Evolutionary conservation across 1,140 invertebrate species (phyloP), one percentile per base, ranked within the genome.

Genomic region (Monomorium pharaonis): DNA sequence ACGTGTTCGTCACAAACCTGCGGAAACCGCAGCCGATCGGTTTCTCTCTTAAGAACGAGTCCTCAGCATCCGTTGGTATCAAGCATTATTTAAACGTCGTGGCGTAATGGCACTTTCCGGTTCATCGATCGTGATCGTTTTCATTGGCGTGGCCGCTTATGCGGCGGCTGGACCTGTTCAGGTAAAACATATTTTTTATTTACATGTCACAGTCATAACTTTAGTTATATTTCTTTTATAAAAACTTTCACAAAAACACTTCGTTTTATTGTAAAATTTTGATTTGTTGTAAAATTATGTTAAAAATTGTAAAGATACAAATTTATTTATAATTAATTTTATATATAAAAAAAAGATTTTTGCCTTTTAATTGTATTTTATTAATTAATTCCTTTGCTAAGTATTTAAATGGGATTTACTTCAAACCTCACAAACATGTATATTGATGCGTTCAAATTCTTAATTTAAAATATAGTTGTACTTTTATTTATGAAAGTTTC

Each of bases 161-260:
- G 49, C 54, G 18, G 70, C 58, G 10, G 86, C 86, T 6, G 74
- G 80, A 12, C 62, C 87, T 1, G 24, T 70, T 5, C 90, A 89
- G 89, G 90, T 91, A 91, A 85, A 2, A 18, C 16, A 18, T 9
- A 7, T 21, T 30, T 0, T 18, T 74, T 21, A 14, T 18, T 69
- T 24, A 27, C 3, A 14, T 70, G 2, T 69, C 49, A n/a, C 16
- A 5, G 1, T 42, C 7, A 30, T 33, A 56, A 67, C 9, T 54
- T 30, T 37, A 51, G 42, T 30, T 18, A 30, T 42, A 62, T 33
- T 33, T 62, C 58, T 54, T 21, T 33, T 10, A 51, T 18, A 47
- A 47, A 44, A 44, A 54, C 1, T 49, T 7, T 30, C 27, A 47
- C n/a, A n/a, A n/a, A n/a, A n/a, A n/a, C n/a, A n/a, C n/a, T n/a